Conservation (phyloP, 2,888 invertebrate genomes). For the Pristionchus fissidentatus region DNA sequence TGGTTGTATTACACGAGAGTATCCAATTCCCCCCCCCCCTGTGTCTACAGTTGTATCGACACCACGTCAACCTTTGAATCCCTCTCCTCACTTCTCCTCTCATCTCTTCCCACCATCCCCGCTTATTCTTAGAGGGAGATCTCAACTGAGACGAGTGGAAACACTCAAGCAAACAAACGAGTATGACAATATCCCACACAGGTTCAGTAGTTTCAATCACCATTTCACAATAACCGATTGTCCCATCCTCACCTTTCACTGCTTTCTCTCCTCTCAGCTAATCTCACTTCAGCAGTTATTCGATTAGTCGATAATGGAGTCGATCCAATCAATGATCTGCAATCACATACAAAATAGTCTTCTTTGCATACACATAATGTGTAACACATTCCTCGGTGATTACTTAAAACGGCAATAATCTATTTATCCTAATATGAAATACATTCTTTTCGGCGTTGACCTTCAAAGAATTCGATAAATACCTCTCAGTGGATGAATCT, state of each 20-base stretch:
- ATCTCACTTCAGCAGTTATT: conserved; percentile 39
- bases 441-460: too few species aligned
- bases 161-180: conserved; percentile 17
- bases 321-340: background rate
- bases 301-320: background rate
- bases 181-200: background rate
- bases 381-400: too few species aligned
- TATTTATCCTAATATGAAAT: too few species aligned
- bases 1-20: background rate
- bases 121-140: background rate
- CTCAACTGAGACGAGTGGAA: conserved; percentile 27
- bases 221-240: too few species aligned
- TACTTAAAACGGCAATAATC: too few species aligned
- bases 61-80: conserved; percentile 15
- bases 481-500: conserved; percentile 53
- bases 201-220: background rate
- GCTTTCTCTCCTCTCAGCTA: conserved; percentile 25
- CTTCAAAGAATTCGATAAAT: too few species aligned
- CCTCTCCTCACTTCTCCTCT: background rate
- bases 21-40: background rate
- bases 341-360: background rate
- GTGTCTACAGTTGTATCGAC: background rate
- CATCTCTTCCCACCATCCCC: background rate
- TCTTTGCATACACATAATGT: background rate
- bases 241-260: conserved; percentile 39